These are phyloP conservation scores for Xiphorhynchus erythropygius DNA, from an alignment of 2,797 vertebrate genomes.

Conservation along the genomic window DNA sequence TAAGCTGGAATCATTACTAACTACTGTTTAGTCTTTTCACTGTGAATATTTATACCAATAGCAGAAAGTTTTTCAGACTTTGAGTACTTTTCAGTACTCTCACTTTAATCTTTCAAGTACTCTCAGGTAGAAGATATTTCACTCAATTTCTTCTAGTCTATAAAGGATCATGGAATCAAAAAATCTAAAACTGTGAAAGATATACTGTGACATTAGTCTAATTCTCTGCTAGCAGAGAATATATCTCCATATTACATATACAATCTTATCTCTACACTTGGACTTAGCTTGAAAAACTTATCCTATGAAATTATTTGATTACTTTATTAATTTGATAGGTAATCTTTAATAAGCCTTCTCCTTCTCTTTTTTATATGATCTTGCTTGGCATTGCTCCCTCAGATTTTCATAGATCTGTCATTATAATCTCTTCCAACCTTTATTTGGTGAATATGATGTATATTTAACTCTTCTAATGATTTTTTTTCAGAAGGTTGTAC, in stretches of 20 bases:
- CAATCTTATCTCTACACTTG: neutral
- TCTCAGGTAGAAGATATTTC: neutral
- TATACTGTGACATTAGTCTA: neutral
- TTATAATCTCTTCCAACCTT: neutral
- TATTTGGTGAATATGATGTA: neutral
- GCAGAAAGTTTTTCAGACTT: neutral
- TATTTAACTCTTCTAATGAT: neutral
- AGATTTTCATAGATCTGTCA: neutral
- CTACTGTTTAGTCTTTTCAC: neutral
- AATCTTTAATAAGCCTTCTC: neutral
- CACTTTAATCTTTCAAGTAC: neutral
- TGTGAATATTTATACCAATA: neutral
- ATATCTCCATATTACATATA: neutral
- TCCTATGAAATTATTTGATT: neutral
- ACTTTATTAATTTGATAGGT: neutral
- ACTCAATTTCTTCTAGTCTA: neutral
- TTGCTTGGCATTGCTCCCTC: neutral
- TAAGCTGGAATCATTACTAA: neutral
- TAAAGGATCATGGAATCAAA: neutral
- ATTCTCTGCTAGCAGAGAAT: neutral
- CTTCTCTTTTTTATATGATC: neutral
- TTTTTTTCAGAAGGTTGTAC: neutral
- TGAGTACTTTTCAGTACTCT: neutral
- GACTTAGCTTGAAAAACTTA: neutral
- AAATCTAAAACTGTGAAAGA: neutral